Evolutionary conservation across 2,888 invertebrate species (phyloP).

Genomic region (Metacarcinus magister): DNA sequence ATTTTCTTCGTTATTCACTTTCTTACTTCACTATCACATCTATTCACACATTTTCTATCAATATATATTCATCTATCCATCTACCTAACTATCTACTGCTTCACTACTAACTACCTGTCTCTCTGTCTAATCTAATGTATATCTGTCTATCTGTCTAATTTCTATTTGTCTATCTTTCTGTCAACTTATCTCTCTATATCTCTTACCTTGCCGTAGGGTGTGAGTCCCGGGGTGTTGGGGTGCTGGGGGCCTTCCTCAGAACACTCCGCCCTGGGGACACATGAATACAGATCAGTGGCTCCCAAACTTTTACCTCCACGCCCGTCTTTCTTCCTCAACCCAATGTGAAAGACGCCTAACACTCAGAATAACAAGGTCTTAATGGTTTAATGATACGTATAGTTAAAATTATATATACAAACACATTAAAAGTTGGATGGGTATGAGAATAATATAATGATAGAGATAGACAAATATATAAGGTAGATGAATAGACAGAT

Average conservation of each 20-base stretch:
- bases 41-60: too few species aligned
- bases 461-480: not conserved
- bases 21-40: too few species aligned
- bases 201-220: constrained; percentile 60
- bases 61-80: too few species aligned
- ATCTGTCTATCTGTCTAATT: constrained; percentile 9
- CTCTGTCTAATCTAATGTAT: constrained; percentile 4
- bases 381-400: too few species aligned
- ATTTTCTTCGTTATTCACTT: too few species aligned
- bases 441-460: not conserved
- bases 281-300: not conserved
- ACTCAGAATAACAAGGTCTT: too few species aligned
- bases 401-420: too few species aligned
- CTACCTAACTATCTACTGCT: not conserved
- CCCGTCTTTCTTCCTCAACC: too few species aligned
- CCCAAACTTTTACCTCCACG: too few species aligned
- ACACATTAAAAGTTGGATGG: not conserved
- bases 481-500: too few species aligned
- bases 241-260: not conserved
- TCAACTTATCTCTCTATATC: not conserved
- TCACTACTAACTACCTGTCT: not conserved
- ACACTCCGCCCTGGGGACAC: constrained; percentile 42
- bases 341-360: too few species aligned
- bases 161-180: not conserved
- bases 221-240: constrained; percentile 58